Evolutionary conservation across 2,113 vertebrate species (phyloP).

Genomic region (Tringa solitaria): DNA sequence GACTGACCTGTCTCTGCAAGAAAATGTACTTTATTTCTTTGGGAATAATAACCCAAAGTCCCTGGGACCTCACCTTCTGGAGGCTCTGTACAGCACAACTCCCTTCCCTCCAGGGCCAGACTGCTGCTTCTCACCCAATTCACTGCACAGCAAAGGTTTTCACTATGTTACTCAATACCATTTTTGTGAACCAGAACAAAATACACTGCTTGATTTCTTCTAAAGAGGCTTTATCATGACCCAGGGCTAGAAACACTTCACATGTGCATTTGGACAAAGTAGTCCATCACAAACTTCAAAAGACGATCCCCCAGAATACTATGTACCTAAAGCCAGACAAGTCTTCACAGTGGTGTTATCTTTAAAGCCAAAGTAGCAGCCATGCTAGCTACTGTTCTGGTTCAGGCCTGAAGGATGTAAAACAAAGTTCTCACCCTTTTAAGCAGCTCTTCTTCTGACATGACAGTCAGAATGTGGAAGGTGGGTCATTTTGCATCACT

Average conservation of each 20-base stretch:
- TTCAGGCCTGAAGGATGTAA: neutral
- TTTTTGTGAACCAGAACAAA: slow-evolving; percentile 16
- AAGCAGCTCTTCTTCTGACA: neutral
- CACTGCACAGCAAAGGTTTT: neutral
- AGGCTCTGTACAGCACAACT: neutral
- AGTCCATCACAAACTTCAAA: slow-evolving; percentile 38
- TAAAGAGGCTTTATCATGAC: slow-evolving; percentile 31
- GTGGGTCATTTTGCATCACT: neutral
- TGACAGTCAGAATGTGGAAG: neutral
- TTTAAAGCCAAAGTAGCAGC: neutral
- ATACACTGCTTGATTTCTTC: slow-evolving; percentile 13
- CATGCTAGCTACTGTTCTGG: neutral
- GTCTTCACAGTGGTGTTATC: neutral
- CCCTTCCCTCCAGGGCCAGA: neutral
- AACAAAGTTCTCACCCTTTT: neutral
- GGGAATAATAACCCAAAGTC: neutral
- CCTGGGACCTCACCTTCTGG: neutral
- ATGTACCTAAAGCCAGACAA: neutral
- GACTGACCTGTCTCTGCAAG: neutral
- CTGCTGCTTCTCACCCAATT: neutral
- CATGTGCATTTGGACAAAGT: neutral
- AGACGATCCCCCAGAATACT: neutral
- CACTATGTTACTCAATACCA: neutral
- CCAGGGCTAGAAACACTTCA: slow-evolving; percentile 14
- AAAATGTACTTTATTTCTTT: neutral